Percentiles rank a stretch among this genome's conserved stretches.
These are phyloP conservation scores for Scaptomyza pallida DNA, from an alignment of 1,140 invertebrate genomes.

Conservation along the genomic window DNA sequence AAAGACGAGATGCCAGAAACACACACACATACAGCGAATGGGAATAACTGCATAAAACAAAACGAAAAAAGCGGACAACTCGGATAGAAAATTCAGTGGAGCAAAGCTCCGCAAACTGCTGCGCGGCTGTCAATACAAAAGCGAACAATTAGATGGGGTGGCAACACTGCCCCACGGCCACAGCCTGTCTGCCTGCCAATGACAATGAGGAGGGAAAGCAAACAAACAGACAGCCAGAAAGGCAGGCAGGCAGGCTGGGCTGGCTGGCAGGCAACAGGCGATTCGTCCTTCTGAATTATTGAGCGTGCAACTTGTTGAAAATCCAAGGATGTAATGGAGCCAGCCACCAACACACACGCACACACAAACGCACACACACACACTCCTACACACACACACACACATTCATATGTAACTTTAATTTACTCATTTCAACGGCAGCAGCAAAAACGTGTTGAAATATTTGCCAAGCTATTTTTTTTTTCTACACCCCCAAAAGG, in stretches of 20 bases:
- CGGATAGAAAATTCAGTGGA: constrained; percentile 68
- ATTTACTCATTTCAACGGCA: constrained; percentile 72
- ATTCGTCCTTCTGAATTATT: constrained; percentile 76
- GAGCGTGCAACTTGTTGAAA: constrained; percentile 72
- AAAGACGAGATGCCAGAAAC: constrained; percentile 29
- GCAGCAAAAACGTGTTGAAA: constrained; percentile 55
- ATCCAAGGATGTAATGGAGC: constrained; percentile 62
- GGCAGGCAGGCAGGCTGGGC: constrained; percentile 38
- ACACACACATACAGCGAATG: constrained; percentile 19
- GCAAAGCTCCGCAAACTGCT: constrained; percentile 73
- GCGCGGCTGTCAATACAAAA: constrained; percentile 76
- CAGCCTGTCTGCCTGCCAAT: constrained; percentile 55
- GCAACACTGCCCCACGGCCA: too few relatives aligned
- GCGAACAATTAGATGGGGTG: constrained; percentile 67
- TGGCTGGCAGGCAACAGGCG: constrained; percentile 54
- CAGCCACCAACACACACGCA: constrained; percentile 2
- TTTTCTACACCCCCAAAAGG: constrained; percentile 16
- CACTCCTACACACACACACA: background rate
- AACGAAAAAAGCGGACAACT: constrained; percentile 55
- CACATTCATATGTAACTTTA: constrained; percentile 41
- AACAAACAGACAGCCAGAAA: constrained; percentile 36
- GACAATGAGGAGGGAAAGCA: constrained; percentile 46
- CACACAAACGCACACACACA: background rate
- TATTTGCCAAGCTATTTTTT: constrained; percentile 70
- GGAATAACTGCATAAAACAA: constrained; percentile 49